Percentiles rank a stretch among this genome's conserved stretches.
phyloP scores from a whole-genome alignment of 2,888 invertebrate species.

The Hoplodrina blanda region DNA sequence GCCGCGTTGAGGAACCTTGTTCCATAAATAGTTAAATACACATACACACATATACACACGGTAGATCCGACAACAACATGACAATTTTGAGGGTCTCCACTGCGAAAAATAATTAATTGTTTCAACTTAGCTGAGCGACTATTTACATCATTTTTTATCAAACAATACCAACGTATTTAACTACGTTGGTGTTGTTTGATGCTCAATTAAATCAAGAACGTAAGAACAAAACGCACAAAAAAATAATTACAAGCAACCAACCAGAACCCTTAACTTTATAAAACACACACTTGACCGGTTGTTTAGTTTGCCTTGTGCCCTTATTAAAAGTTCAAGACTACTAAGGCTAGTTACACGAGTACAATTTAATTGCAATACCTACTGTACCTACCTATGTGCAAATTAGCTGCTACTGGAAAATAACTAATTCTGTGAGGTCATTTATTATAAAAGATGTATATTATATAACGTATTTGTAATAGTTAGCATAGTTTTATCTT shows the following conservation, averaged over 20 bases:
- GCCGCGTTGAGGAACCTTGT: too few relatives aligned
- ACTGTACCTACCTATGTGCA: not conserved
- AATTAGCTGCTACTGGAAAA: constrained; percentile 53
- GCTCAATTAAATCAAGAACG: too few relatives aligned
- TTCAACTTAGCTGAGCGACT: not conserved
- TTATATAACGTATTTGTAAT: not conserved
- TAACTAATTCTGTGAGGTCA: constrained; percentile 42
- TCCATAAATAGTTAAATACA: too few relatives aligned
- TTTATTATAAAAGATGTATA: not conserved
- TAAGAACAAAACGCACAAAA: not conserved
- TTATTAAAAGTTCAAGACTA: constrained; percentile 65
- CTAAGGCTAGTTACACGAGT: constrained; percentile 55
- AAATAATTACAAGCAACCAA: not conserved
- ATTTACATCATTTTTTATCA: not conserved
- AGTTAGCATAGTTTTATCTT: not conserved
- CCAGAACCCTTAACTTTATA: not conserved
- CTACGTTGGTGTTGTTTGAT: too few relatives aligned
- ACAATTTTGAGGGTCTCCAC: not conserved
- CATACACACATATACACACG: not conserved
- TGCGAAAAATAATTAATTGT: too few relatives aligned
- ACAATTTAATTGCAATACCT: constrained; percentile 44
- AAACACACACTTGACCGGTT: not conserved
- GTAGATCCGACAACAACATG: not conserved
- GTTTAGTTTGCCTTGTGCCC: constrained; percentile 5
- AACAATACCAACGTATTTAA: too few relatives aligned